Base-by-base conservation (phyloP, 1,140 invertebrate species). In the Colletes latitarsis region DNA sequence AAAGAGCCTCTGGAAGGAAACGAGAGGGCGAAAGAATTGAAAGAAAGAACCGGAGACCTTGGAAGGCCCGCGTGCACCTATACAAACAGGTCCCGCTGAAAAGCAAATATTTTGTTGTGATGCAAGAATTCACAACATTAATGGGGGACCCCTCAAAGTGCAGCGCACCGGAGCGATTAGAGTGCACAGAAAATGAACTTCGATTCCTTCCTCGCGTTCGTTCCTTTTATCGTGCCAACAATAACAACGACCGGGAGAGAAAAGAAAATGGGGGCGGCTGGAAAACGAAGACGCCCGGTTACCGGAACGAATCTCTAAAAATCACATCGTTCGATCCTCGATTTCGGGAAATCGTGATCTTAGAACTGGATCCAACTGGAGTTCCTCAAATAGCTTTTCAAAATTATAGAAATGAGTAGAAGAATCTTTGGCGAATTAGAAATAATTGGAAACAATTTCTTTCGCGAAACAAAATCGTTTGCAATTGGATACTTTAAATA, bases 71-170 rank as follows among this genome's bases (percentile, higher is more conserved):
- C 77, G 82, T 88, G 86, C 84, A 91, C 91, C 90, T 92, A 91
- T 90, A 91, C 91, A 91, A 92, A 91, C 90, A 91, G 83, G 78
- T 82, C 83, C 74, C 73, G 76, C 69, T 83, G 79, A 82, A 91
- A 91, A 92, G 89, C 89, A 91, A 92, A 92, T 90, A 92, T 91
- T 92, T 91, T 91, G 89, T 92, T 92, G 87, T 91, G 90, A 90
- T 92, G 90, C 90, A 89, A 91, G 89, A 91, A 92, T 90, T 88
- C 82, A 90, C 86, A 86, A 90, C 74, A 89, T 85, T 87, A 86
- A 89, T 86, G 79, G 75, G 64, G 58, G 63, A 30, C 69, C 12
- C 68, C 30, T 55, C 10, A 17, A 66, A 62, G 12, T 53, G 67
- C 67, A 81, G 21, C 10, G 6, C 30, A n/a, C n/a, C 67, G 4